Conservation (phyloP, 2,113 vertebrate species). For the Coturnix japonica region DNA sequence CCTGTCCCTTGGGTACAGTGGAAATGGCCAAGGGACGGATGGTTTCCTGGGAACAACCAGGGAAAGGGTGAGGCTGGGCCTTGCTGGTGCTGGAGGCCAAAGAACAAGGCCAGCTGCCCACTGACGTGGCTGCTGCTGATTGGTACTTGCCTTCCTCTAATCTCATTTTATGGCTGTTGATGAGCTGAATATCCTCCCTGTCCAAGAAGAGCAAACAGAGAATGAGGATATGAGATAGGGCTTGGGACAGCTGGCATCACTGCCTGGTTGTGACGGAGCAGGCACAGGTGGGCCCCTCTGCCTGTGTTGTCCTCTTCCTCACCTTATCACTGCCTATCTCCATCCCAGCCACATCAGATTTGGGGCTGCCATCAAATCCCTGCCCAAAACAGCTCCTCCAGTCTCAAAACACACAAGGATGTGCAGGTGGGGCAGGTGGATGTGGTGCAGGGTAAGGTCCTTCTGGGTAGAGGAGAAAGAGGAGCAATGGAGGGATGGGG, state of each 20-base stretch:
- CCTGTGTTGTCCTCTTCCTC: neutral
- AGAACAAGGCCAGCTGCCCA: constrained; percentile 76
- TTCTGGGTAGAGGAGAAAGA: neutral
- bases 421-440: neutral
- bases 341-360: rapidly evolving
- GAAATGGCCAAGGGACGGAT: neutral
- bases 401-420: neutral
- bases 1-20: neutral
- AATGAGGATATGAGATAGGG: constrained; percentile 71
- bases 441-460: neutral
- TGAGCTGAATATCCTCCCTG: constrained; percentile 71
- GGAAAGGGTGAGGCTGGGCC: constrained; percentile 20
- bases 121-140: constrained; percentile 19
- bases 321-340: neutral
- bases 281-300: neutral
- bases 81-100: constrained; percentile 59
- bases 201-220: constrained; percentile 73
- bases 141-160: constrained; percentile 60
- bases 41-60: neutral
- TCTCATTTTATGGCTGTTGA: constrained; percentile 73
- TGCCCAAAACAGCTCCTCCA: neutral
- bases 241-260: constrained; percentile 64
- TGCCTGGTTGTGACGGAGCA: neutral
- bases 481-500: neutral
- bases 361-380: neutral